A percentile compares a stretch with the other conserved stretches of the same genome.
Evolutionary conservation across 2,888 invertebrate genomes (phyloP).

Genomic region (Chrysodeixis includens): DNA sequence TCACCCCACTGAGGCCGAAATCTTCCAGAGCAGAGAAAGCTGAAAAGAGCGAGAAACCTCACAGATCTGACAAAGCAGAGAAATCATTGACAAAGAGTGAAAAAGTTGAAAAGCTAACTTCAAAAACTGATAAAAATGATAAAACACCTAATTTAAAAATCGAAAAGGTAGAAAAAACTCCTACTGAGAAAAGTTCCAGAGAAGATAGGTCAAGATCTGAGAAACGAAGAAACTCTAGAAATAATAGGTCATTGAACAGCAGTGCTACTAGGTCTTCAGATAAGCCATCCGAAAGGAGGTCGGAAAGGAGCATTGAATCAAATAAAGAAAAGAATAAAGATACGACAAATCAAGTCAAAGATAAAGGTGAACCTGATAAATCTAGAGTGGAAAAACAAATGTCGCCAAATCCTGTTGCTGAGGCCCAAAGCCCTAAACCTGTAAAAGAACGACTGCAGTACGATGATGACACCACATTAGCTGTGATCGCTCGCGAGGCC

Average conservation of each 20-base stretch:
- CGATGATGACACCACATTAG: slow-evolving; percentile 77
- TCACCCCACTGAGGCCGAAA: slow-evolving; percentile 49
- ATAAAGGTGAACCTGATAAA: slow-evolving; percentile 32
- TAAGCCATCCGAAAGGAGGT: slow-evolving; percentile 43
- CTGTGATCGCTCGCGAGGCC: slow-evolving; percentile 68
- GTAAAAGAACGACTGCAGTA: slow-evolving; percentile 67
- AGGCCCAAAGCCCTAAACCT: slow-evolving; percentile 53
- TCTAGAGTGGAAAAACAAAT: slow-evolving; percentile 21
- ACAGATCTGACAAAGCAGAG: slow-evolving; percentile 23
- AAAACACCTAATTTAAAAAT: slow-evolving; percentile 14
- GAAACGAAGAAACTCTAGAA: slow-evolving; percentile 70
- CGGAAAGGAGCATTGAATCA: slow-evolving; percentile 52
- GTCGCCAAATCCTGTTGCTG: slow-evolving; percentile 32
- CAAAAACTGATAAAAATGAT: slow-evolving; percentile 16
- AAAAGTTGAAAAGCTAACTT: not conserved
- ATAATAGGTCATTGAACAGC: slow-evolving; percentile 66
- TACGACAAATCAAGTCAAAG: slow-evolving; percentile 50
- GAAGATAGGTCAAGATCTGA: slow-evolving; percentile 60
- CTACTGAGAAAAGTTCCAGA: slow-evolving; percentile 56
- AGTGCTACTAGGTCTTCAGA: slow-evolving; percentile 41
- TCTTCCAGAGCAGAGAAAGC: slow-evolving; percentile 46
- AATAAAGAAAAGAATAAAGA: slow-evolving; percentile 59
- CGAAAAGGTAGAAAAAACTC: slow-evolving; percentile 45
- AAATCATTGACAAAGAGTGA: slow-evolving; percentile 18
- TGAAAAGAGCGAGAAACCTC: slow-evolving; percentile 12